Evolutionary conservation across 2,113 vertebrate species (phyloP).

Genomic region (Nipponia nippon): DNA sequence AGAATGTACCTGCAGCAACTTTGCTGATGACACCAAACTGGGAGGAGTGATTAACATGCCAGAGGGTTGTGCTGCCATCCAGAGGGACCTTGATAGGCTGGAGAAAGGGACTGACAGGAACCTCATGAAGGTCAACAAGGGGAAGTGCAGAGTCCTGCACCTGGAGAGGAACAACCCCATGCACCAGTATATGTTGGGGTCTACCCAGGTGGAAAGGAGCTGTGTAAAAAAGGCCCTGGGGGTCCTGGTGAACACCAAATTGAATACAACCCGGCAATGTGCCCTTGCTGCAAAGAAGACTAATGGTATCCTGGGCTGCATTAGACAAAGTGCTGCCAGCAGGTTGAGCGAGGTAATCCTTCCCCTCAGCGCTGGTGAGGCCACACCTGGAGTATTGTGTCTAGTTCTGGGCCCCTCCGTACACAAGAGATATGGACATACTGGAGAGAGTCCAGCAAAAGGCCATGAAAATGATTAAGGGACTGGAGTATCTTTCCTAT

Average conservation of each 20-base stretch:
- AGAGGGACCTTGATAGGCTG: neutral
- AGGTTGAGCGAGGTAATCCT: neutral
- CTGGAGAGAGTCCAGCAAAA: neutral
- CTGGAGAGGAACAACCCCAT: neutral
- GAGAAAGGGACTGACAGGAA: neutral
- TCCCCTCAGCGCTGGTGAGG: neutral
- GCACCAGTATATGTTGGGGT: no score
- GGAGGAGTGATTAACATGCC: neutral
- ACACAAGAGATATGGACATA: neutral
- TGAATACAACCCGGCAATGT: neutral
- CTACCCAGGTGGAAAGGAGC: neutral
- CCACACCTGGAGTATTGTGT: neutral
- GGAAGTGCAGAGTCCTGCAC: neutral
- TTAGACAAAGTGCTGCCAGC: neutral
- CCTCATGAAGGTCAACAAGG: neutral
- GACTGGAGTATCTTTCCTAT: rapidly evolving
- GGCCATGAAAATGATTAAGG: neutral
- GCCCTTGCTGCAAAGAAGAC: neutral
- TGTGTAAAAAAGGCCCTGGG: neutral
- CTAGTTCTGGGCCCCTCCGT: rapidly evolving
- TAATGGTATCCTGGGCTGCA: neutral
- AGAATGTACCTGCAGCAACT: neutral
- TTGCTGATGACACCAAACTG: neutral
- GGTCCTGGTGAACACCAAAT: neutral
- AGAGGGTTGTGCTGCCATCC: neutral